Conservation (phyloP, 2,888 invertebrate species). For the Mesochorus sp. region DNA sequence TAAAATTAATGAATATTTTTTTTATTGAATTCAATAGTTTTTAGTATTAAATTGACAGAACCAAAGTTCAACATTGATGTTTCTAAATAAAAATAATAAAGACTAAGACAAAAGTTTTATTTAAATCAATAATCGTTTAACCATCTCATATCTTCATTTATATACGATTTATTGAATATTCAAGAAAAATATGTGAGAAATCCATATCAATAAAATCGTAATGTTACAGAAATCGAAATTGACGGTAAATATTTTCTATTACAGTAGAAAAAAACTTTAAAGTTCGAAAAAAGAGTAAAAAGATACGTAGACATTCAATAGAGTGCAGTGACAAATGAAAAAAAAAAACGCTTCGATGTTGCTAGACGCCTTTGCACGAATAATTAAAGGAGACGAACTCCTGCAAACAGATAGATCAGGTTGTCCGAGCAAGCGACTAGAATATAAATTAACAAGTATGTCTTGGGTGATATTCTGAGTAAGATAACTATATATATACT, state of each 20-base stretch:
- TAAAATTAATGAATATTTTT: no score
- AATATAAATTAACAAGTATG: constrained; percentile 73
- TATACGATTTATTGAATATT: no score
- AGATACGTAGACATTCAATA: constrained; percentile 19
- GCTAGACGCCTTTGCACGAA: constrained; percentile 62
- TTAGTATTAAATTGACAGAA: no score
- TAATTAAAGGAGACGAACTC: constrained; percentile 70
- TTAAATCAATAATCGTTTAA: no score
- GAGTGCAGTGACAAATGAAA: constrained; percentile 20
- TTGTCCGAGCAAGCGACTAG: constrained; percentile 68
- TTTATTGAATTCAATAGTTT: no score
- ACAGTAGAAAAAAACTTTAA: not conserved
- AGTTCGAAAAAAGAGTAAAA: constrained; percentile 8
- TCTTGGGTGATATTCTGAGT: constrained; percentile 56
- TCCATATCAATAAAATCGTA: no score
- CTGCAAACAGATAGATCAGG: constrained; percentile 64
- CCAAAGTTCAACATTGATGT: no score
- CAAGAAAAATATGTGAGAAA: no score
- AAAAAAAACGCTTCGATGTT: constrained; percentile 25
- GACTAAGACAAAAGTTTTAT: no score
- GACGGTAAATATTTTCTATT: constrained; percentile 10
- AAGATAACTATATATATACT: no score
- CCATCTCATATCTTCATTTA: no score
- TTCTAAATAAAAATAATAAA: no score
- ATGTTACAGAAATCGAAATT: constrained; percentile 14